Evolutionary conservation across 2,888 invertebrate species (phyloP), one percentile per base, ranked within the genome.

Genomic region (Crioceris asparagi): DNA sequence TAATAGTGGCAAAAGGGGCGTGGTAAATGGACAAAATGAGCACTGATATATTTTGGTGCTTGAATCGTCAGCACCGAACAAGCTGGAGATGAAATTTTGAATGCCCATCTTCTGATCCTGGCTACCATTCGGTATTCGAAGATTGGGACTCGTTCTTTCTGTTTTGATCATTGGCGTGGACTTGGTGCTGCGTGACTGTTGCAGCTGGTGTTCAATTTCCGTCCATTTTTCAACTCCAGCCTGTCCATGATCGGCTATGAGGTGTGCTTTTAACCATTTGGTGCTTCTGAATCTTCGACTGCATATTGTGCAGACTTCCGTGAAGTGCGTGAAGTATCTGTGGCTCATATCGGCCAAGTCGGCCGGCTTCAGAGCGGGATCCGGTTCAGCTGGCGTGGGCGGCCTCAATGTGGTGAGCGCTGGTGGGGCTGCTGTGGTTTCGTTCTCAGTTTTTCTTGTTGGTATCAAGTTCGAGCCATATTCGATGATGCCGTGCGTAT

Each of bases 401-500:
- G 34, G 2, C 51, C 44, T 43, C 40, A 59, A 38, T 21, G 57
- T 57, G 42, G 45, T 33, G 48, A 50, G 35, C 12, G 17, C 32
- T 39, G 50, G n/a, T n/a, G 43, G 40, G 14, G 43, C 43, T 16
- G 48, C 45, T 35, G 35, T 48, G 38, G 43, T 44, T 62, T 46
- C 70, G 63, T 56, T 54, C 38, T 59, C 58, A 36, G 53, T 51
- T 48, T 57, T 56, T 35, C 45, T 71, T 59, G 46, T 70, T 54
- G 57, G 69, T 51, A 48, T 65, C 55, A 64, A 48, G 35, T 61
- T 62, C 7, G 59, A 53, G 11, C 82, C 82, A 38, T 88, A 90
- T 45, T 91, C 90, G 10, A 86, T 81, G 41, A 98, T 91, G 12
- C 96, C 96, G 62, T 98, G 98, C 19, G 92, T 92, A 64, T 96